Conservation (phyloP, 2,797 vertebrate species). For the Nyctibius grandis region DNA sequence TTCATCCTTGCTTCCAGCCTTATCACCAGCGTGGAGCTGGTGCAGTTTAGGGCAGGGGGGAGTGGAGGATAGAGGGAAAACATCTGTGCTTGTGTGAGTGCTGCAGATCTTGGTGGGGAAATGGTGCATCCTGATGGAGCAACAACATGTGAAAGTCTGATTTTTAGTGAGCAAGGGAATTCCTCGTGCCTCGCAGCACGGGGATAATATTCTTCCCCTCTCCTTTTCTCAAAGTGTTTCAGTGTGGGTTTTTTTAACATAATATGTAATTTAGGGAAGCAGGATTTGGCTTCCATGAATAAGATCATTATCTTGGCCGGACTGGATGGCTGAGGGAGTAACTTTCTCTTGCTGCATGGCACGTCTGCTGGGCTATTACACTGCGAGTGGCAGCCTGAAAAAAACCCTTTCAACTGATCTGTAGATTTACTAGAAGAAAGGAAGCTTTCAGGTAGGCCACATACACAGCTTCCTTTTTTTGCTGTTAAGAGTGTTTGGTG, state of each 20-base stretch:
- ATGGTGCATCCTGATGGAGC: neutral
- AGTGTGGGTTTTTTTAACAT: neutral
- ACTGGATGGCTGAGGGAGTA: neutral
- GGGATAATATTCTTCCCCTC: neutral
- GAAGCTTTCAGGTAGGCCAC: conserved; percentile 29
- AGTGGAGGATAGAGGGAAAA: neutral
- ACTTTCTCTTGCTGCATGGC: neutral
- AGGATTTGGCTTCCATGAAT: neutral
- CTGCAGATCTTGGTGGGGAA: neutral
- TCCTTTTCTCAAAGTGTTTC: neutral
- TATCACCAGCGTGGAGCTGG: neutral
- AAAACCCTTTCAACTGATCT: neutral
- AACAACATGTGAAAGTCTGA: neutral
- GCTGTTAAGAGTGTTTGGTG: neutral
- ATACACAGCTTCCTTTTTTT: neutral
- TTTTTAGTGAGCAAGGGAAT: neutral
- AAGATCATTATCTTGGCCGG: neutral
- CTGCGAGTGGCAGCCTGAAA: neutral
- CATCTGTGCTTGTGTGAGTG: neutral
- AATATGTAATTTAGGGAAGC: neutral
- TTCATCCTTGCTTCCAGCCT: neutral
- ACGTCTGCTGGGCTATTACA: neutral
- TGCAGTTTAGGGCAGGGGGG: neutral
- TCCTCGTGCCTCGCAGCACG: neutral
- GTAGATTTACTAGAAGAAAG: conserved; percentile 6